Base-by-base conservation (phyloP, 2,113 vertebrate species). In the Oryzias celebensis region DNA sequence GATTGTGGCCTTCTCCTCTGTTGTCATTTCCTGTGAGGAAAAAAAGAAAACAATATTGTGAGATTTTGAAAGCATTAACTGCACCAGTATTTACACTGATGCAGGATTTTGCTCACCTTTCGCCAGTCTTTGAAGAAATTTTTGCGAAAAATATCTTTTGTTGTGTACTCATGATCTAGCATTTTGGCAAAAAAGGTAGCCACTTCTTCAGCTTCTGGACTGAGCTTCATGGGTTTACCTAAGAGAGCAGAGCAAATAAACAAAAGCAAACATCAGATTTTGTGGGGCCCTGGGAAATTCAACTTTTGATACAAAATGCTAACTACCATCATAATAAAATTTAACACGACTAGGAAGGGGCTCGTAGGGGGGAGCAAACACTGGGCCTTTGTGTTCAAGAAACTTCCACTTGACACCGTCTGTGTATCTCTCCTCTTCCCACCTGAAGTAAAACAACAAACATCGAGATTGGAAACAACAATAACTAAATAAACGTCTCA, bases 101-200 rank as follows among this genome's bases (percentile, higher is more conserved):
- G 15, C 8, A 23, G 17, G 13, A 4, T 26, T 10, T 42, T 13
- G 3, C 43, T 2, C 71, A 99, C 97, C 95, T 98, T 99, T 58
- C 94, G 93, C 97, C 97, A 99, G 82, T 98, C 96, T 86, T 97
- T 98, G 69, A 98, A 98, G 73, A 99, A 99, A 88, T 99, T 99
- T 92, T 99, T 98, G 83, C 95, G 94, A 85, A 99, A 99, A 90
- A 95, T 93, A 50, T 99, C 96, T 79, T 98, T 98, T 69, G 97
- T 97, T 86, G 96, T 98, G 91, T 99, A 99, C 76, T 98, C 96
- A 4, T 99, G 97, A 78, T 98, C 97, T 74, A 99, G 92, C 97
- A 99, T 99, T 94, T 99, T 98, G 78, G 92, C 94, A 91, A 98
- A 99, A 88, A 99, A 99, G 0, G 96, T 98, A 62, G 96, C 96